Percentiles rank a stretch among this genome's conserved stretches.
Conservation (phyloP, 2,113 vertebrate species). For the Daboia siamensis region DNA sequence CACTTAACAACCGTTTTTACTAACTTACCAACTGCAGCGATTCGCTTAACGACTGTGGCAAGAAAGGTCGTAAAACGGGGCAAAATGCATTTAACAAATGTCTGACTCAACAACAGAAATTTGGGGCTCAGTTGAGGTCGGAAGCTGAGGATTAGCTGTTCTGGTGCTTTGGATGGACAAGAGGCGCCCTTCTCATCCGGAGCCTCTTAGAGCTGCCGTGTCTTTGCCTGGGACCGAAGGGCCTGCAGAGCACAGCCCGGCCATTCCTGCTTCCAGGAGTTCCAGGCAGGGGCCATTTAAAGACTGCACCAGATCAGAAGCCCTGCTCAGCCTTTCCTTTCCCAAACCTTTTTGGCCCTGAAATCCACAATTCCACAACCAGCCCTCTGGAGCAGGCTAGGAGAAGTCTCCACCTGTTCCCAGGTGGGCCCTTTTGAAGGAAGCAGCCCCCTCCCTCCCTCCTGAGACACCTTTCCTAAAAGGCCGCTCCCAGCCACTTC, state of each 20-base stretch:
- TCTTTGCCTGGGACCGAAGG: neutral
- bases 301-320: neutral
- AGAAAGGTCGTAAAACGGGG: too few species aligned
- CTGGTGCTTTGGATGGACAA: neutral
- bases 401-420: neutral
- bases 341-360: neutral
- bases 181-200: neutral
- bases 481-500: too few species aligned
- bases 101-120: too few species aligned
- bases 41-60: too few species aligned
- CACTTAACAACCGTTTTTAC: too few species aligned
- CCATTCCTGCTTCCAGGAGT: neutral
- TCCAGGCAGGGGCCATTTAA: neutral
- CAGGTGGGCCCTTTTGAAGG: neutral
- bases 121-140: too few species aligned
- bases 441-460: neutral
- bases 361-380: neutral
- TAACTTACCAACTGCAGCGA: too few species aligned
- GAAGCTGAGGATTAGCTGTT: too few species aligned
- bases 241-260: neutral
- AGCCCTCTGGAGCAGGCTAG: neutral
- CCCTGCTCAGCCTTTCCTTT: neutral
- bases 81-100: too few species aligned
- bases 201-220: too few species aligned
- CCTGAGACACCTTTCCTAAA: neutral